phyloP scores from a whole-genome alignment of 2,888 invertebrate genomes.

The Drosophila lutescens region DNA sequence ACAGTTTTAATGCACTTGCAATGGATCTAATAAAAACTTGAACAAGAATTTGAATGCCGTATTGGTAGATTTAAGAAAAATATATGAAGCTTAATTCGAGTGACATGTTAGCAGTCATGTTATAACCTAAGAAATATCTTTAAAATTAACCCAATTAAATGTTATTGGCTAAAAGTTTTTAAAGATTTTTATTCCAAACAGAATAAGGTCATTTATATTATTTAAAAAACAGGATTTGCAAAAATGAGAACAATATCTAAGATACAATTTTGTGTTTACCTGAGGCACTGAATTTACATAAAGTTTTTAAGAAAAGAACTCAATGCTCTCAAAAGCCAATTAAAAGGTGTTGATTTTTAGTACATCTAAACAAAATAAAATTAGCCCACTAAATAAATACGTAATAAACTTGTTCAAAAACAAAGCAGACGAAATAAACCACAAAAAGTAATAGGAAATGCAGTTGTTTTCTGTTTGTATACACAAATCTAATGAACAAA shows the following conservation, averaged over 20 bases:
- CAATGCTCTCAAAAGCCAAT: background rate
- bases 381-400: conserved; percentile 8
- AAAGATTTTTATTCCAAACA: background rate
- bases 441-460: conserved; percentile 2
- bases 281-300: background rate
- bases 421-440: conserved; percentile 12
- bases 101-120: too few species aligned
- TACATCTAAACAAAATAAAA: conserved; percentile 11
- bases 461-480: conserved; percentile 8
- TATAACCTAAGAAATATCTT: too few species aligned
- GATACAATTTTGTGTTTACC: background rate
- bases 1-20: conserved; percentile 35
- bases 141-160: too few species aligned
- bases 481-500: conserved; percentile 8
- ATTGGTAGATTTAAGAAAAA: background rate
- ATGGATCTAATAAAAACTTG: conserved; percentile 8
- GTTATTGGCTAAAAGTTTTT: background rate
- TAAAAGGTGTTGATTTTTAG: background rate
- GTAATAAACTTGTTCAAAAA: conserved; percentile 14
- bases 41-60: background rate
- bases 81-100: too few species aligned
- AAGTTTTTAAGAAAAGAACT: background rate
- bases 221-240: background rate
- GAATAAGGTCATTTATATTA: background rate
- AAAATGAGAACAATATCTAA: background rate